Conservation (phyloP, 1,140 invertebrate genomes). For the Zaprionus capensis region DNA sequence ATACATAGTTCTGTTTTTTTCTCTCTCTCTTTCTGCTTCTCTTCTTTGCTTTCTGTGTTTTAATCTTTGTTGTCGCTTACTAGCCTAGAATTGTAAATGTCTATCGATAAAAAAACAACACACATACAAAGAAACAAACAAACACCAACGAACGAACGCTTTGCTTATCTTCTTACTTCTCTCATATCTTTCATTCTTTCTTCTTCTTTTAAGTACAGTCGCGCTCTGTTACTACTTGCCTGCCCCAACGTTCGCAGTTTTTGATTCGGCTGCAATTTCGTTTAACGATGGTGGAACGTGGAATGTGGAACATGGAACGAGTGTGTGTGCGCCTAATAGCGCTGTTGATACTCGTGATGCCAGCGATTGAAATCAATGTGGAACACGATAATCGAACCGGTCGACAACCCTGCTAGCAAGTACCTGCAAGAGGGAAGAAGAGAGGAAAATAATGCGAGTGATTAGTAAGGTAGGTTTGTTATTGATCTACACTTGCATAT, state of each 20-base stretch:
- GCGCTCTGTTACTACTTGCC: conserved; percentile 17
- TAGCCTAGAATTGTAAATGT: conserved; percentile 74
- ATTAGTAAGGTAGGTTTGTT: neutral
- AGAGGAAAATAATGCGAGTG: neutral
- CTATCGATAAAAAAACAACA: conserved; percentile 57
- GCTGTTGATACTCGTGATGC: conserved; percentile 99
- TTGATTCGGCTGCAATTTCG: conserved; percentile 36
- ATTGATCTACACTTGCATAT: neutral
- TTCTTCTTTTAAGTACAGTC: conserved; percentile 4
- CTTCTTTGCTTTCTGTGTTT: conserved; percentile 19
- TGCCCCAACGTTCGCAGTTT: conserved; percentile 15
- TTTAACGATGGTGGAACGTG: conserved; percentile 15
- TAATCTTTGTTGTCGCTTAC: conserved; percentile 55
- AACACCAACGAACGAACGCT: conserved; percentile 37
- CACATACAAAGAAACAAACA: conserved; percentile 28
- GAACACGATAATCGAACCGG: conserved; percentile 98
- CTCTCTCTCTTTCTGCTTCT: neutral
- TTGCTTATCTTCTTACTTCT: conserved; percentile 10
- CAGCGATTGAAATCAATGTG: conserved; percentile 99
- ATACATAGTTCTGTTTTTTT: conserved; percentile 33
- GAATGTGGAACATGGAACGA: conserved; percentile 23
- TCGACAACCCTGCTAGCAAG: conserved; percentile 96
- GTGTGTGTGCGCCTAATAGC: conserved; percentile 87
- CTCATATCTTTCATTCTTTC: neutral
- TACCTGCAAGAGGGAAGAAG: conserved; percentile 88